Evolutionary conservation across 2,113 vertebrate genomes (phyloP), one percentile per base, ranked within the genome.

Genomic region (Eretmochelys imbricata): DNA sequence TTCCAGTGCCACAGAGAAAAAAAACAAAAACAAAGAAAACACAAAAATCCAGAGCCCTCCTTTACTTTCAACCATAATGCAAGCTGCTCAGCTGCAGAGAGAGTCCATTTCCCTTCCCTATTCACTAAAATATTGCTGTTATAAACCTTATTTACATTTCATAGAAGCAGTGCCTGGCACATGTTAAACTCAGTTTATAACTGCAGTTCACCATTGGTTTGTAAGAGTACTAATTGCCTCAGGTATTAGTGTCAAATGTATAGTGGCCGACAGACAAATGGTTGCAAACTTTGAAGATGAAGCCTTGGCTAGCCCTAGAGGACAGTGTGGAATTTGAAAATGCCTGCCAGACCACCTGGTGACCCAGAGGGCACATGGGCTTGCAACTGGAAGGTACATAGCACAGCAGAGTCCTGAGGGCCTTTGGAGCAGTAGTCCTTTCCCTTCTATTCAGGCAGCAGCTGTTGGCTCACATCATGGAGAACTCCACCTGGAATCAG

Each of bases 141-240:
- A 4, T 83, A 96, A 96, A 91, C 46, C 29, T 93, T 89, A 29
- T 59, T 93, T 87, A 92, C 69, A 31, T 91, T 92, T 95, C 59
- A 69, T 50, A 88, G 59, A 51, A 76, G 75, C 65, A 90, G n/a
- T 88, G 85, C 87, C 12, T 54, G 96, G 80, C 29, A 46, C 57
- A 88, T 85, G 59, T 89, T 96, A 96, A 95, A 96, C 96, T 80
- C 51, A 35, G 17, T 90, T 96, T 94, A 72, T 88, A 98, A 93
- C 51, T 83, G 59, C 25, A 57, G 50, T 81, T 94, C 89, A 85
- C 76, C 86, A 84, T 82, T 96, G 72, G 95, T 96, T 96, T 91
- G 50, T 93, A 90, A 96, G 95, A 94, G 38, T 84, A 79, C 84
- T 91, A 94, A 79, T 95, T 95, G 53, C 80, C 87, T 86, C 51